Conservation (phyloP, 2,888 invertebrate species). For the Microchrysa polita region DNA sequence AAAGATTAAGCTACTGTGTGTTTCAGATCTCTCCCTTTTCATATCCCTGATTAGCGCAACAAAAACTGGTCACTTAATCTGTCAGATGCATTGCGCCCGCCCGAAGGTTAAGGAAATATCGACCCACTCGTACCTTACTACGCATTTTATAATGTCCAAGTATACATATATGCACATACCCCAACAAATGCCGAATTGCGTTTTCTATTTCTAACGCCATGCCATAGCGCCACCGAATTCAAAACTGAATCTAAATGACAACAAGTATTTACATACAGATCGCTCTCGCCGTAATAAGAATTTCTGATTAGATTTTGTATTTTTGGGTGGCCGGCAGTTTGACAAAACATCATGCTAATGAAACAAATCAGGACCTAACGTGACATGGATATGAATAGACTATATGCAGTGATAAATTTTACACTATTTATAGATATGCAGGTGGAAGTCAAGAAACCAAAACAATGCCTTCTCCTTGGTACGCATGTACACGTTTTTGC, state of each 20-base stretch:
- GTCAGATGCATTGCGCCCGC: no score
- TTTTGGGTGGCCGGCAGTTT: constrained; percentile 43
- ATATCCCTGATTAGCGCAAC: no score
- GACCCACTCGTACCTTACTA: no score
- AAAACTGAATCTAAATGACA: neutral
- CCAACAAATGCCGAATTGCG: no score
- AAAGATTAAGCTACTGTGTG: no score
- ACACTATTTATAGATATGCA: neutral
- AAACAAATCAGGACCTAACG: constrained; percentile 41
- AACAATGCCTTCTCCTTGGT: neutral
- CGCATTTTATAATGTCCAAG: no score
- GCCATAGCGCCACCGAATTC: neutral
- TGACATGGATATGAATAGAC: constrained; percentile 38
- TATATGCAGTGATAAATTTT: neutral
- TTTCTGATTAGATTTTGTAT: constrained; percentile 39
- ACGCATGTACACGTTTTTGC: constrained; percentile 20
- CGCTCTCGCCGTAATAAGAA: constrained; percentile 17
- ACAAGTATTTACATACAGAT: constrained; percentile 35
- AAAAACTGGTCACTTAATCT: no score
- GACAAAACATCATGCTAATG: constrained; percentile 40
- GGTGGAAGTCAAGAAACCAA: neutral
- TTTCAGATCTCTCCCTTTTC: no score
- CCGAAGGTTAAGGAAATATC: no score
- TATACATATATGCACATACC: no score
- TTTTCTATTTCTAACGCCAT: neutral